Base-by-base conservation (phyloP, 2,888 invertebrate genomes). In the Zygothrica quintamaculata region DNA sequence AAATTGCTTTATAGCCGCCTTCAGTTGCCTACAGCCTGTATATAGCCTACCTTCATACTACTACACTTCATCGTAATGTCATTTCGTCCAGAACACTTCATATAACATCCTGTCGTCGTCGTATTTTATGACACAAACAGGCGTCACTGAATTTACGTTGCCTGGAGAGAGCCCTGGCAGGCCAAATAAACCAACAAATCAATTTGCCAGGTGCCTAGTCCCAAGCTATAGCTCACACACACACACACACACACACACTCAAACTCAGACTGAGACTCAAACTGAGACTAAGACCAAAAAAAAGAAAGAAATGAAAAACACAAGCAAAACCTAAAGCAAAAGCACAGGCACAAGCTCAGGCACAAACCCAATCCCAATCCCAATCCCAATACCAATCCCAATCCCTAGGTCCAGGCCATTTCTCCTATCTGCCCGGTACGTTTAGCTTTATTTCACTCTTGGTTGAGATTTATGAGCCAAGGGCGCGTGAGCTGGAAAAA, bases 361-460 rank as follows among this genome's bases (percentile, higher is more conserved):
- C 9, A 50, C 61, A 47, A 50, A 52, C 67, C 43, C 44, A 42
- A 11, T 9, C 40, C 1, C 25, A 42, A 11, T 3, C 8, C 34
- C 3, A 11, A 2, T 4, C 6, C 3, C 15, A 22, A 5, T 22
- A 18, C 15, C 11, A 22, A 53, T 4, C 11, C n/a, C 34, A 39
- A 44, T 9, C 18, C 29, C 40, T 44, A 12, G n/a, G 22, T 22
- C 33, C 12, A n/a, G 18, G 42, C 18, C 51, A 33, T 40, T n/a
- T 39, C 46, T 40, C 69, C 72, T 72, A 70, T 67, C 65, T 66
- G 69, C 50, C 62, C 65, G 59, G 61, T 73, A 78, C 76, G 86
- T 84, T 85, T 84, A 84, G 86, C 84, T 84, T 84, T 85, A 84
- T 84, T 84, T 84, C 86, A 85, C 78, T 84, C 84, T 80, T 74